Conservation (phyloP, 2,888 invertebrate species). For the Endotricha flammealis region DNA sequence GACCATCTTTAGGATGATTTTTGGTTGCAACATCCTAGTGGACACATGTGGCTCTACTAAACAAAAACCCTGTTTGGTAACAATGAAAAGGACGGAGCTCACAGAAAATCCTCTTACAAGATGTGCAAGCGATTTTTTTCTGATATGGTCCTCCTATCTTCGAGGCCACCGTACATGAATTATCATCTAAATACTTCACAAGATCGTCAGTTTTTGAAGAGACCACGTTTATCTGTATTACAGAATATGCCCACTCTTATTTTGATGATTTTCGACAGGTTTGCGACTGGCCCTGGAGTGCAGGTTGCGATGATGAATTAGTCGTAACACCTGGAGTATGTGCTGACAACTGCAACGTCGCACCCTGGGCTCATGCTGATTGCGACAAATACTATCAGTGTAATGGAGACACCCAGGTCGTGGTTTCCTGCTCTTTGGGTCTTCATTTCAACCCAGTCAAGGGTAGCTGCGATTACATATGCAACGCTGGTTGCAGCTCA, state of each 20-base stretch:
- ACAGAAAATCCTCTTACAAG: too few relatives aligned
- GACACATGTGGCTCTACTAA: too few relatives aligned
- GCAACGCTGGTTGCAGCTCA: slow-evolving; percentile 46
- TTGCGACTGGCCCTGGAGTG: slow-evolving; percentile 28
- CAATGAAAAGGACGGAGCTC: too few relatives aligned
- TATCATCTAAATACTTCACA: too few relatives aligned
- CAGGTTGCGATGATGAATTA: slow-evolving; percentile 15
- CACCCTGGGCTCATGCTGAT: slow-evolving; percentile 51
- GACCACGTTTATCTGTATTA: background rate
- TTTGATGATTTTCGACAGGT: slow-evolving; percentile 16
- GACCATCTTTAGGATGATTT: too few relatives aligned
- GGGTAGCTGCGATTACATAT: slow-evolving; percentile 51
- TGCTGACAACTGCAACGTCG: slow-evolving; percentile 39
- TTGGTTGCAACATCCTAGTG: too few relatives aligned
- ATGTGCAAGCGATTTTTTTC: too few relatives aligned
- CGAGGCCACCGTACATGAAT: too few relatives aligned
- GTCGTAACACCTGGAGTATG: slow-evolving; percentile 29
- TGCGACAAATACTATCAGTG: slow-evolving; percentile 64
- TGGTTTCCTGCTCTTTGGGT: slow-evolving; percentile 50
- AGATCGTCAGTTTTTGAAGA: background rate
- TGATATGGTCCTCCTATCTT: too few relatives aligned
- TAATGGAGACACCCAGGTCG: slow-evolving; percentile 30
- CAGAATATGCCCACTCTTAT: too few relatives aligned
- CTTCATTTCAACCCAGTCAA: slow-evolving; percentile 51
- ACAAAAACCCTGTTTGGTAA: too few relatives aligned